phyloP scores from a whole-genome alignment of 2,797 vertebrate species.

The Tragopan temminckii region DNA sequence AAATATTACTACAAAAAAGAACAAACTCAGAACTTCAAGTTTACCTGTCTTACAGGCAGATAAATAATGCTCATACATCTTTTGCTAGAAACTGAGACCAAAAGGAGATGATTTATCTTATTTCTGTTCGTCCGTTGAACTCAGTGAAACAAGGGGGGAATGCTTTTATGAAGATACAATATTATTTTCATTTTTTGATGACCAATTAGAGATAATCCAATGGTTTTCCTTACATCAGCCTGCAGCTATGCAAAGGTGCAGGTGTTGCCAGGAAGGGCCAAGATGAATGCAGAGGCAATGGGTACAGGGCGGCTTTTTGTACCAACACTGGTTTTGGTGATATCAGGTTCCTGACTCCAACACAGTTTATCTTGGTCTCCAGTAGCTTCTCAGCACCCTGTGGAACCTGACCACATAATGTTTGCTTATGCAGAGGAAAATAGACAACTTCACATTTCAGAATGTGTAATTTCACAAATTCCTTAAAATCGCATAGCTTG shows the following conservation, averaged over 20 bases:
- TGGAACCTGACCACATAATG: background rate
- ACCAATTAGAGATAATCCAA: background rate
- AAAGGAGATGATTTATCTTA: background rate
- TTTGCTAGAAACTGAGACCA: background rate
- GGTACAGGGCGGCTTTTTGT: background rate
- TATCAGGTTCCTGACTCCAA: background rate
- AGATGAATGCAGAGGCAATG: background rate
- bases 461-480: background rate
- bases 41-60: background rate
- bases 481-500: background rate
- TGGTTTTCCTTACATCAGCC: background rate
- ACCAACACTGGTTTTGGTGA: rapidly evolving
- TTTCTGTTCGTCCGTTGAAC: background rate
- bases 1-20: background rate
- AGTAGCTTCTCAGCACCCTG: background rate
- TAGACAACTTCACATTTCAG: background rate
- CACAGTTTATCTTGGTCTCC: background rate
- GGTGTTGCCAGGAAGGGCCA: background rate
- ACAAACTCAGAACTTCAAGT: background rate
- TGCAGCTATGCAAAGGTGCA: background rate
- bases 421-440: background rate
- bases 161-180: background rate
- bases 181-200: background rate
- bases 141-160: background rate
- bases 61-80: background rate